Percentiles rank a stretch among this genome's conserved stretches.
These are phyloP conservation scores for Esox niger DNA, from an alignment of 2,113 vertebrate genomes.

Conservation along the genomic window DNA sequence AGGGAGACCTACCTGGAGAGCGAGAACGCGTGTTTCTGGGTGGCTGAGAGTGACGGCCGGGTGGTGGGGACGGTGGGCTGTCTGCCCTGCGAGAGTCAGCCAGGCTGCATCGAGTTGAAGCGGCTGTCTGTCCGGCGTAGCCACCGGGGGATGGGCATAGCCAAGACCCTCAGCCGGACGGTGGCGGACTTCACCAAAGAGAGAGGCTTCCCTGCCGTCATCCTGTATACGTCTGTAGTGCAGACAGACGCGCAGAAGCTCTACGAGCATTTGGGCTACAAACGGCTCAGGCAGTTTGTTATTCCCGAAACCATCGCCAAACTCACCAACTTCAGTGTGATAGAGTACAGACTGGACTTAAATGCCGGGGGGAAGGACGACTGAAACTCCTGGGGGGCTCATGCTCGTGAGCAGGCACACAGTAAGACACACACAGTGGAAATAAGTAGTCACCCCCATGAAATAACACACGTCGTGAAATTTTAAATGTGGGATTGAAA, in stretches of 20 bases:
- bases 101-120: conserved; percentile 65
- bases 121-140: conserved; percentile 65
- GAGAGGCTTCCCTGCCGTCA: conserved; percentile 56
- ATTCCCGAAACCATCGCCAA: conserved; percentile 41
- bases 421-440: neutral
- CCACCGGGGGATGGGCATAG: conserved; percentile 69
- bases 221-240: conserved; percentile 70
- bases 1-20: conserved; percentile 51
- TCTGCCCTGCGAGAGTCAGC: conserved; percentile 24
- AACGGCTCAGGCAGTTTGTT: conserved; percentile 52
- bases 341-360: conserved; percentile 70
- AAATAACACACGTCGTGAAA: too few relatives aligned
- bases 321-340: conserved; percentile 65
- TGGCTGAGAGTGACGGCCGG: conserved; percentile 66
- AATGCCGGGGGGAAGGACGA: conserved; percentile 19
- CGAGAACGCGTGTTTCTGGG: conserved; percentile 74
- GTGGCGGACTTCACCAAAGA: conserved; percentile 64
- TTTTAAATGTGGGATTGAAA: too few relatives aligned
- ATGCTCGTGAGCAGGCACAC: too few relatives aligned
- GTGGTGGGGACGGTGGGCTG: conserved; percentile 70
- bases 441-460: too few relatives aligned
- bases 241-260: conserved; percentile 73
- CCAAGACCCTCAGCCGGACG: conserved; percentile 65
- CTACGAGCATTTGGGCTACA: conserved; percentile 69
- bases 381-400: neutral